phyloP scores from a whole-genome alignment of 2,888 invertebrate species.

The Drosophila limbata region DNA sequence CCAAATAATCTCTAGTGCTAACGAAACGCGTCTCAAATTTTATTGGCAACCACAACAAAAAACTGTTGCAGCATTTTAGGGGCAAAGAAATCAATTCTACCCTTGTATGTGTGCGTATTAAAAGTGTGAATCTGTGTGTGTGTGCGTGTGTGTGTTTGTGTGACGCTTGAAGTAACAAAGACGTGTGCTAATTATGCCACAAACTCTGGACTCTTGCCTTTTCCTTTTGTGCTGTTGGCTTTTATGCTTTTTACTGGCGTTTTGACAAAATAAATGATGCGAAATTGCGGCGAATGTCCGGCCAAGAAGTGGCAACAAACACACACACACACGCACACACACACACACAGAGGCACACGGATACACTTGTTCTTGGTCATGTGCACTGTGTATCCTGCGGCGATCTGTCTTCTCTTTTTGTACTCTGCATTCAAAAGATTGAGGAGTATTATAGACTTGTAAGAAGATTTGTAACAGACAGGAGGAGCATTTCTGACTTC shows the following conservation, averaged over 20 bases:
- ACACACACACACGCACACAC: background rate
- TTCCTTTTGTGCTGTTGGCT: slow-evolving; percentile 33
- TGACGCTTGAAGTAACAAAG: slow-evolving; percentile 30
- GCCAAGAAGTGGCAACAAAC: slow-evolving; percentile 28
- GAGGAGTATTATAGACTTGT: background rate
- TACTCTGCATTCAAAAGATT: background rate
- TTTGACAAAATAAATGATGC: slow-evolving; percentile 57
- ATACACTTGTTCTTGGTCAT: slow-evolving; percentile 27
- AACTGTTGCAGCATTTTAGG: slow-evolving; percentile 32
- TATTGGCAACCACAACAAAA: slow-evolving; percentile 48
- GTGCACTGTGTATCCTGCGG: slow-evolving; percentile 39
- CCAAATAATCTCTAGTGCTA: slow-evolving; percentile 35
- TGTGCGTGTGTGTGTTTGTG: slow-evolving; percentile 7
- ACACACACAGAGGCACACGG: background rate
- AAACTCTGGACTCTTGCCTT: slow-evolving; percentile 17
- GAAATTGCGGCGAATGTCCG: slow-evolving; percentile 24
- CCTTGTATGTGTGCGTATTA: background rate
- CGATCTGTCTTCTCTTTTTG: slow-evolving; percentile 23
- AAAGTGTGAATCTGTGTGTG: background rate
- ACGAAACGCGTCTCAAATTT: slow-evolving; percentile 68
- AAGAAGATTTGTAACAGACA: background rate
- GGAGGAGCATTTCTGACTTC: background rate
- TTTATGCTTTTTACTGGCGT: slow-evolving; percentile 48
- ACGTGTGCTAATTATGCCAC: slow-evolving; percentile 69
- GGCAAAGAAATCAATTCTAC: slow-evolving; percentile 11